Conservation (phyloP, 2,888 invertebrate species). For the Aspidiotus rigidus region DNA sequence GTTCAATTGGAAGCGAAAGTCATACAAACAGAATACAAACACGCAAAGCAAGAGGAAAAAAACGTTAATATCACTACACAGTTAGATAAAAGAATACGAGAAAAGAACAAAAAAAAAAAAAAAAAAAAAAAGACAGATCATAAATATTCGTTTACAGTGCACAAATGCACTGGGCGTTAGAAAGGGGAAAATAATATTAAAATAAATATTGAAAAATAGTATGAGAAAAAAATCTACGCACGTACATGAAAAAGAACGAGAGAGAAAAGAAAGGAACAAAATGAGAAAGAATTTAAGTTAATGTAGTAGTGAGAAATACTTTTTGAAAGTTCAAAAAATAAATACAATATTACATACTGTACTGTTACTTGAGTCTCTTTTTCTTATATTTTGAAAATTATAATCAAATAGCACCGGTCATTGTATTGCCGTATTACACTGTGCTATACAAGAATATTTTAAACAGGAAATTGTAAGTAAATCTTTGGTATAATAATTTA, state of each 20-base stretch:
- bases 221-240: too few species aligned
- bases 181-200: slow-evolving; percentile 2
- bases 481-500: too few species aligned
- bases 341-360: too few species aligned
- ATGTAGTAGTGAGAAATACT: too few species aligned
- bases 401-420: too few species aligned
- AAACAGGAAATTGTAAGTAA: too few species aligned
- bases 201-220: not conserved
- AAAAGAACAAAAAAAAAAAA: not conserved
- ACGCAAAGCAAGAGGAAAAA: not conserved
- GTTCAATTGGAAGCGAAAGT: not conserved
- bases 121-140: not conserved
- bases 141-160: not conserved
- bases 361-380: too few species aligned
- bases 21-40: not conserved
- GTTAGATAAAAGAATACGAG: not conserved
- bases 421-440: too few species aligned
- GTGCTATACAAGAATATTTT: too few species aligned
- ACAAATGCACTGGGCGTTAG: not conserved
- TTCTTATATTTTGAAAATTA: too few species aligned
- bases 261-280: slow-evolving; percentile 15
- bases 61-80: not conserved
- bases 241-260: too few species aligned
- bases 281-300: not conserved
- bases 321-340: too few species aligned